Conservation (phyloP, 2,113 vertebrate species). For the Colistium nudipinnis region DNA sequence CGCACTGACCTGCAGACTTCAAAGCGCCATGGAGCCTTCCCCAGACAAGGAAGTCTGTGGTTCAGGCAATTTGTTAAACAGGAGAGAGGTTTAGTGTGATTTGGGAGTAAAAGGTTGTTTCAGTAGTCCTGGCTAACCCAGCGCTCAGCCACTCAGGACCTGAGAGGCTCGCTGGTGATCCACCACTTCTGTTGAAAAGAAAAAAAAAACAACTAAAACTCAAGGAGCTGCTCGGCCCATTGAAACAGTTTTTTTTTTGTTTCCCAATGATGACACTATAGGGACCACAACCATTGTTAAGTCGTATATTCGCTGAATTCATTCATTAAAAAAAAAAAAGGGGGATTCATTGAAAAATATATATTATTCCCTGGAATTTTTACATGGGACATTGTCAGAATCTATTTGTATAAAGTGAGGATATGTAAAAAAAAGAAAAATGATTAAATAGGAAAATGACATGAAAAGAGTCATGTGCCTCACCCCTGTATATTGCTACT, state of each 20-base stretch:
- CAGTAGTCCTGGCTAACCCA: constrained; percentile 70
- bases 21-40: constrained; percentile 78
- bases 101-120: constrained; percentile 68
- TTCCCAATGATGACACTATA: background rate
- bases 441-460: background rate
- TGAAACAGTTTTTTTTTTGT: constrained; percentile 42
- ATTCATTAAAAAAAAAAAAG: too few species aligned
- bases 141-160: constrained; percentile 59
- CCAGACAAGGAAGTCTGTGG: constrained; percentile 75
- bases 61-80: constrained; percentile 80
- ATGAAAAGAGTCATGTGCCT: background rate
- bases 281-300: too few species aligned
- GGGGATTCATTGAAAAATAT: background rate
- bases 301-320: too few species aligned
- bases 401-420: background rate
- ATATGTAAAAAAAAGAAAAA: background rate
- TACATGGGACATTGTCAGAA: background rate
- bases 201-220: constrained; percentile 15
- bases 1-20: constrained; percentile 80
- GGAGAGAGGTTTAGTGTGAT: constrained; percentile 77
- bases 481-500: background rate
- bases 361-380: too few species aligned
- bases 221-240: constrained; percentile 42
- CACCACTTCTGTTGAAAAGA: constrained; percentile 14
- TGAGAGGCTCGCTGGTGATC: constrained; percentile 38